Percentiles rank a stretch among this genome's conserved stretches.
phyloP scores from a whole-genome alignment of 2,888 invertebrate genomes.

The Frankliniella intonsa region DNA sequence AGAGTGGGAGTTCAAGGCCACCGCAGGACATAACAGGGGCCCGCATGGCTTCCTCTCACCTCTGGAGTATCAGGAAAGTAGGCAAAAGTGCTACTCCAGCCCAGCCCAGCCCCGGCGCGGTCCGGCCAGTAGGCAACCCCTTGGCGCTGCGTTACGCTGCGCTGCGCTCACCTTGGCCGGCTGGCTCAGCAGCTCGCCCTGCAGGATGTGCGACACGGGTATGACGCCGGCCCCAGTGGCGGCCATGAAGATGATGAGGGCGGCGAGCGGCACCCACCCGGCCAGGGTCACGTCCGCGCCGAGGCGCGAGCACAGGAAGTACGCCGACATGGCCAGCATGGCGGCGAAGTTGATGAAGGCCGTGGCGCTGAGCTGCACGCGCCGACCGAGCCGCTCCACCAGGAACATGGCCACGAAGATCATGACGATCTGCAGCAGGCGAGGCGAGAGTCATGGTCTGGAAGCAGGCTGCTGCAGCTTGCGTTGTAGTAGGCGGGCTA shows the following conservation, averaged over 20 bases:
- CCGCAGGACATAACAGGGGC: no score
- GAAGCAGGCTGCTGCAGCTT: no score
- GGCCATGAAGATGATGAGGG: background rate
- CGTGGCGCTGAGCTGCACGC: background rate
- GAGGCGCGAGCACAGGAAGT: background rate
- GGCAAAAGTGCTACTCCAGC: no score
- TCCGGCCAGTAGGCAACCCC: no score
- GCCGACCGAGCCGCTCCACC: slow-evolving; percentile 5
- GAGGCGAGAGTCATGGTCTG: no score
- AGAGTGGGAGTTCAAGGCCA: no score
- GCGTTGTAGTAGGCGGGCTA: no score
- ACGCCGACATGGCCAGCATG: background rate
- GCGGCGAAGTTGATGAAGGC: slow-evolving; percentile 15
- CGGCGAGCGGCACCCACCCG: background rate
- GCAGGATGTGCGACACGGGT: background rate
- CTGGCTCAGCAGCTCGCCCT: slow-evolving; percentile 3
- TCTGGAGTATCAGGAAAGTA: no score
- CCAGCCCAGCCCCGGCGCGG: no score
- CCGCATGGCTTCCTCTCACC: no score
- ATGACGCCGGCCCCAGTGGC: slow-evolving; percentile 1
- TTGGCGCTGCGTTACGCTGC: no score
- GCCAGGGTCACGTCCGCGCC: background rate
- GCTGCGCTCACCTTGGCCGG: background rate
- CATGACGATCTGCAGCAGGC: background rate
- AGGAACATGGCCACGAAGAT: slow-evolving; percentile 5